Evolutionary conservation across 2,113 vertebrate genomes (phyloP), one percentile per base, ranked within the genome.

Genomic region (Actenoides hombroni): DNA sequence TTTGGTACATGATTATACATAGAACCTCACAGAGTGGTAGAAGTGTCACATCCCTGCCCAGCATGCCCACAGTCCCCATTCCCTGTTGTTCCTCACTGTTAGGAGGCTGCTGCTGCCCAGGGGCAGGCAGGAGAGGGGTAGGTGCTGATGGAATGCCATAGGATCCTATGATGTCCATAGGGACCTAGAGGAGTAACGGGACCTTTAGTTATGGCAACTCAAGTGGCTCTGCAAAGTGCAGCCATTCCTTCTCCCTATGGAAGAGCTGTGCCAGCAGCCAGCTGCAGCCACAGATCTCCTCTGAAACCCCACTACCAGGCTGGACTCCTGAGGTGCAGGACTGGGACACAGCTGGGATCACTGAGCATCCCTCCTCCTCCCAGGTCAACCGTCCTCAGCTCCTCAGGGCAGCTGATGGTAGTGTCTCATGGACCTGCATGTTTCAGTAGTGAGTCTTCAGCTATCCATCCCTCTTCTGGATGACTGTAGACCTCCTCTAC

Each of bases 1-100:
- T 48, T 37, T 29, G 0, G 4, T 48, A 8, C 8, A 1, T 54
- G 68, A 10, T 40, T 37, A 31, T 28, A 35, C 13, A 11, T 0
- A 40, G 31, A 26, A 10, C 4, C 26, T 64, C 39, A 13, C 19
- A 28, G 51, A 46, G 8, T 6, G 13, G 14, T 29, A 65, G 25
- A 74, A 94, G 57, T 28, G 8, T 10, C 19, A 3, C 4, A 2
- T 19, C 26, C 33, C 78, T 83, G 70, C 48, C 70, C 61, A 39
- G 42, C 26, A 65, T 3, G 1, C 13, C 28, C 29, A 3, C 17
- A n/a, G 35, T 13, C 39, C 28, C 28, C 16, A 5, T 4, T 33
- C 16, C 46, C 13, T 46, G 16, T 49, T 15, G 24, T 10, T 81
- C 37, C 65, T 56, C 5, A 1, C 70, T 35, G 76, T 63, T 5